Base-by-base conservation (phyloP, 1,140 invertebrate species). In the Brachionus paranguensis region DNA sequence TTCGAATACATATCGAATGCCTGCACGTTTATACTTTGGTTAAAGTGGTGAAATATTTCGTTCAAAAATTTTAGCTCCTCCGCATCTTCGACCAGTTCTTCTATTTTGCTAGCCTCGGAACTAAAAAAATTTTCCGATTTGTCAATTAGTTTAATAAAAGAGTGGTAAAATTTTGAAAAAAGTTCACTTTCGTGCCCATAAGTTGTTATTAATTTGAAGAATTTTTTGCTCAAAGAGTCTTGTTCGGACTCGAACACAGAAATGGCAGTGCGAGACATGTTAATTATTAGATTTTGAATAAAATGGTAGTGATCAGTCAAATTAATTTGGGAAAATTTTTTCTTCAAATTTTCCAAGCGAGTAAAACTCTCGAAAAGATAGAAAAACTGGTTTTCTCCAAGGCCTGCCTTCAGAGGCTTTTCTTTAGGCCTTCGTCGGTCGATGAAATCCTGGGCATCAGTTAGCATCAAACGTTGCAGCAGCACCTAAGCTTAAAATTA, bases 111-210 rank as follows among this genome's bases (percentile, higher is more conserved):
- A 20, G 70, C 0, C 2, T 47, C 70, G 8, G 17, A 41, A 11
- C 17, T 37, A 43, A 41, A 72, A 72, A 45, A 72, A n/a, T 4
- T 43, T 3, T 72, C 68, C 8, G 29, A 41, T 43, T 37, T 72
- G 17, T 79, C 76, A 27, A 79, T 53, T 64, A 79, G 20, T 60
- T 64, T 79, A 33, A 79, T 79, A 64, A 79, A 79, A 12, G n/a
- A 17, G 14, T 79, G 14, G 17, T 64, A 79, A 55, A 79, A 79
- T 33, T 55, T 29, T 64, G 45, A 17, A 33, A 79, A 33, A 14
- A n/a, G 45, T 43, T 72, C 17, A 7, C 8, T 37, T 8, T 79
- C 76, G 8, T 8, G 14, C 2, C 45, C n/a, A 79, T 17, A 53
- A 17, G 29, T 14, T 8, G 29, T 24, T 7, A 79, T 55, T n/a